Percentiles rank a stretch among this genome's conserved stretches.
These are phyloP conservation scores for Trachelus troglodyta DNA, from an alignment of 2,888 invertebrate genomes.

Conservation along the genomic window DNA sequence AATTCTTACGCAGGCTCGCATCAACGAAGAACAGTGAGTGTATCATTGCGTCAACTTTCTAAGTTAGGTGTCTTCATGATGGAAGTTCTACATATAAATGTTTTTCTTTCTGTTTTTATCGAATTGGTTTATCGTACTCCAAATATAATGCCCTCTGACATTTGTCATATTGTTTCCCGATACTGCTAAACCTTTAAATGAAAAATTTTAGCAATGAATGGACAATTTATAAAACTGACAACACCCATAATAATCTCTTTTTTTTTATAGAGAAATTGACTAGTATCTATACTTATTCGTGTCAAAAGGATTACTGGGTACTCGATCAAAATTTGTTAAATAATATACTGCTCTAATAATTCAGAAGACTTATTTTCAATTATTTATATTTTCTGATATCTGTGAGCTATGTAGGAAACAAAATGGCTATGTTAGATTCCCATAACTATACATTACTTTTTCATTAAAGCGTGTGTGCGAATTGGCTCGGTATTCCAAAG, in stretches of 20 bases:
- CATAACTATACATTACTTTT: not conserved
- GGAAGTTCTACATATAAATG: slow-evolving; percentile 16
- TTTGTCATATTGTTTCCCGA: slow-evolving; percentile 14
- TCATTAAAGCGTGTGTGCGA: slow-evolving; percentile 16
- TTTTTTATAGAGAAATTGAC: not conserved
- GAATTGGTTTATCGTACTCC: slow-evolving; percentile 10
- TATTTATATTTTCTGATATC: not conserved
- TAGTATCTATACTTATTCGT: not conserved
- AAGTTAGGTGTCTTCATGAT: slow-evolving; percentile 19
- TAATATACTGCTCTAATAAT: not conserved
- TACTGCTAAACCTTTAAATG: not conserved
- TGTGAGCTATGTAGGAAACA: slow-evolving; percentile 1
- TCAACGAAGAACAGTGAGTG: slow-evolving; percentile 7
- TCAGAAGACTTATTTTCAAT: not conserved
- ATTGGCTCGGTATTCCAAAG: slow-evolving; percentile 47
- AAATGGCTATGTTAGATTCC: not conserved
- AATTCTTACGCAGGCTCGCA: not conserved
- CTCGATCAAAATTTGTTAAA: not conserved
- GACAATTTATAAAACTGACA: not conserved
- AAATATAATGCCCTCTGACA: slow-evolving; percentile 12
- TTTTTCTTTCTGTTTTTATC: slow-evolving; percentile 9
- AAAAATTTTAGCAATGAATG: not conserved
- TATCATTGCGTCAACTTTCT: slow-evolving; percentile 20
- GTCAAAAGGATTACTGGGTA: not conserved
- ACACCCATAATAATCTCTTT: not conserved